phyloP scores from a whole-genome alignment of 2,113 vertebrate genomes.

The Zosterops japonicus region DNA sequence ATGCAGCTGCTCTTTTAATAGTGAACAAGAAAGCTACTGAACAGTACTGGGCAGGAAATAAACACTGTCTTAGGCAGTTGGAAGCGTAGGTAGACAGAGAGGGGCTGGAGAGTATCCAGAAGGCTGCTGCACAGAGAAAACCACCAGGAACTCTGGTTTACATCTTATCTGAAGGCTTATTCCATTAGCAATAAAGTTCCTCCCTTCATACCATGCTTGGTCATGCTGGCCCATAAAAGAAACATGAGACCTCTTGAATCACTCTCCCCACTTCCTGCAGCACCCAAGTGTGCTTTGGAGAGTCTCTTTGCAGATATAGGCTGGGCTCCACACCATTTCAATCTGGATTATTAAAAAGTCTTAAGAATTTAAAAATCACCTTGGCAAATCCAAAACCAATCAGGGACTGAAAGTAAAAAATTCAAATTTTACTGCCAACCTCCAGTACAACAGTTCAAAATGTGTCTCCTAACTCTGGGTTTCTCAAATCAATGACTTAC shows the following conservation, averaged over 20 bases:
- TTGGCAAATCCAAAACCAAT: neutral
- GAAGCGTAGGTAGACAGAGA: neutral
- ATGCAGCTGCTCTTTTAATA: neutral
- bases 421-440: neutral
- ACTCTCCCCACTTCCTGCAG: neutral
- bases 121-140: neutral
- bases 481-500: neutral
- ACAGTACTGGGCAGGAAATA: neutral
- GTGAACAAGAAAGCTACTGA: neutral
- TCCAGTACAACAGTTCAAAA: neutral
- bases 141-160: slow-evolving; percentile 19
- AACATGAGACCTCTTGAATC: neutral
- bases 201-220: slow-evolving; percentile 25
- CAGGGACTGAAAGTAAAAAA: neutral
- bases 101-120: slow-evolving; percentile 28
- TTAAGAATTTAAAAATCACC: neutral
- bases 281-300: neutral
- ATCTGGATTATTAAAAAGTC: neutral
- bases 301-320: neutral
- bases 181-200: neutral
- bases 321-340: neutral
- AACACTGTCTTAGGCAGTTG: neutral
- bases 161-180: slow-evolving; percentile 23
- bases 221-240: neutral
- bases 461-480: neutral